Conservation (phyloP, 2,888 invertebrate genomes). For the Cheilosia impressa region DNA sequence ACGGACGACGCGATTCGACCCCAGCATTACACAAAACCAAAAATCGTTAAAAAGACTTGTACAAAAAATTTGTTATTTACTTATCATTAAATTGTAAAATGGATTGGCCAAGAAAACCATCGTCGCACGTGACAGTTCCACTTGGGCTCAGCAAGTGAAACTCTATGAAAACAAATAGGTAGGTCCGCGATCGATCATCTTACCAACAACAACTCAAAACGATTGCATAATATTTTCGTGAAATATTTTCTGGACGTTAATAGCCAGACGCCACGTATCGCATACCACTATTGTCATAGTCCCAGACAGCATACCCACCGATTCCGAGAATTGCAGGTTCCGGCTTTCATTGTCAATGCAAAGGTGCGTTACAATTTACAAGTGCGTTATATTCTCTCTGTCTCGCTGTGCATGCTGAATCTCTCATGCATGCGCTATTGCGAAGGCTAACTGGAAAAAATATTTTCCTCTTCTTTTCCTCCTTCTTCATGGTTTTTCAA, state of each 20-base stretch:
- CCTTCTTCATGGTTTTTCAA: constrained; percentile 1
- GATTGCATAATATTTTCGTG: constrained; percentile 8
- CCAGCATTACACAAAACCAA: no score
- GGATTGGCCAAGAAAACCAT: no score
- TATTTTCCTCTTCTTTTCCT: constrained; percentile 18
- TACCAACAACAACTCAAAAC: constrained; percentile 7
- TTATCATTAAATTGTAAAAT: no score
- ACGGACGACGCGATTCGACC: no score
- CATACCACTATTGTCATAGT: constrained; percentile 5
- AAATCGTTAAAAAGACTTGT: no score
- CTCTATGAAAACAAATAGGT: no score
- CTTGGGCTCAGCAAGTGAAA: no score
- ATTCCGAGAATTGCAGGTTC: constrained; percentile 60
- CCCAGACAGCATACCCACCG: background rate
- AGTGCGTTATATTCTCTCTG: constrained; percentile 36
- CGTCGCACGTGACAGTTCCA: no score
- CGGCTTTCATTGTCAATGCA: constrained; percentile 67
- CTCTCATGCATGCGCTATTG: background rate
- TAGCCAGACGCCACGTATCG: constrained; percentile 32
- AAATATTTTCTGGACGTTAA: background rate
- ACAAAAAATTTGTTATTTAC: no score
- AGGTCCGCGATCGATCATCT: no score
- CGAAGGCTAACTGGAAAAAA: constrained; percentile 1
- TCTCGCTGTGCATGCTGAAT: background rate
- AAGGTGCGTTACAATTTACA: constrained; percentile 59